Evolutionary conservation across 2,113 vertebrate genomes (phyloP).

Genomic region (Ginglymostoma cirratum): DNA sequence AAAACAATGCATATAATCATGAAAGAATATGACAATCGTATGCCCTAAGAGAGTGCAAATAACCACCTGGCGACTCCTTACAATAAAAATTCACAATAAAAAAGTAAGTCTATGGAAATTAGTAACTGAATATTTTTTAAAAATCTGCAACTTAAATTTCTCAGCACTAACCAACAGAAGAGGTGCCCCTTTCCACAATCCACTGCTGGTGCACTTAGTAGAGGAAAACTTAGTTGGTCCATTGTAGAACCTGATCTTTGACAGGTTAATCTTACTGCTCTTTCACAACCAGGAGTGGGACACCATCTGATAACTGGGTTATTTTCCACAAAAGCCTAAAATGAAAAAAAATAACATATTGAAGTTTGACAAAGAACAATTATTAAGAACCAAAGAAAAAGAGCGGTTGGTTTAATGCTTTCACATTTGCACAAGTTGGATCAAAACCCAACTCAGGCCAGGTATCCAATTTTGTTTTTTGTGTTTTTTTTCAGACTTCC

Average conservation of each 20-base stretch:
- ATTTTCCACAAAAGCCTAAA: constrained; percentile 96
- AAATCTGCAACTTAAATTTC: constrained; percentile 19
- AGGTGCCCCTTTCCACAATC: constrained; percentile 96
- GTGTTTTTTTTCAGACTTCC: no score
- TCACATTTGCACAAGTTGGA: not conserved
- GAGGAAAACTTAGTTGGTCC: constrained; percentile 77
- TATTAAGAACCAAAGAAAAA: not conserved
- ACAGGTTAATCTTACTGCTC: constrained; percentile 82
- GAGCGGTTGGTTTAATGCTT: not conserved
- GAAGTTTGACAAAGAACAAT: not conserved
- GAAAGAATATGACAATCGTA: not conserved
- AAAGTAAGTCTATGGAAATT: not conserved
- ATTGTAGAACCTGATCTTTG: constrained; percentile 72
- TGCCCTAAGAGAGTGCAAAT: not conserved
- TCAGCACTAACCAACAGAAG: constrained; percentile 86
- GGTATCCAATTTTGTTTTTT: no score
- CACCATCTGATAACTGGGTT: constrained; percentile 98
- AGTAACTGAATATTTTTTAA: not conserved
- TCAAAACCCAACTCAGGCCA: not conserved
- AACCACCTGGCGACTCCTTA: not conserved
- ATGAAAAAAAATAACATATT: constrained; percentile 35
- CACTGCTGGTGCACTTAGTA: constrained; percentile 87
- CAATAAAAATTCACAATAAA: not conserved
- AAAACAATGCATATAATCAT: not conserved
- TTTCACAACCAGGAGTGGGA: constrained; percentile 84